Percentiles rank a stretch among this genome's conserved stretches.
phyloP scores from a whole-genome alignment of 2,797 vertebrate species.

The Nyctibius grandis region DNA sequence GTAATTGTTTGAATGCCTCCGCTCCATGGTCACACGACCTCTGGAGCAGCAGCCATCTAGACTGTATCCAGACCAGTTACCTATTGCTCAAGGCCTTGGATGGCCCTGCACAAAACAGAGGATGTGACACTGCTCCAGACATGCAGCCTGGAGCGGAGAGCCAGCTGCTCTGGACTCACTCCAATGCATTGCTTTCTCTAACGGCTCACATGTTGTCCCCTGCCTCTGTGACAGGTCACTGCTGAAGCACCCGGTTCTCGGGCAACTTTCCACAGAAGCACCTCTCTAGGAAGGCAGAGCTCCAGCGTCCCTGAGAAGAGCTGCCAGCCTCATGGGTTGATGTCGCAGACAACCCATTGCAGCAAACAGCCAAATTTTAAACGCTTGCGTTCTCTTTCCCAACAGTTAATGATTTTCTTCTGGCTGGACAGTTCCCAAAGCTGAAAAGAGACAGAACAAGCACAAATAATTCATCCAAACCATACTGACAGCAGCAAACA shows the following conservation, averaged over 20 bases:
- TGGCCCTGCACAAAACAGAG: background rate
- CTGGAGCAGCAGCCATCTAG: background rate
- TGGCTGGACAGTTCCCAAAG: background rate
- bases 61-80: background rate
- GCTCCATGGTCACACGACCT: fast-evolving
- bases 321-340: background rate
- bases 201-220: background rate
- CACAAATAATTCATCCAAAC: background rate
- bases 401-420: background rate
- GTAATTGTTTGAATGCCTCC: background rate
- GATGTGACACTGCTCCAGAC: background rate
- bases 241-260: background rate
- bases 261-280: background rate
- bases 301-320: background rate
- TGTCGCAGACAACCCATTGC: background rate
- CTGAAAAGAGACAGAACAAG: background rate
- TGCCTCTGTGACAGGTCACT: background rate
- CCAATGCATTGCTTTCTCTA: background rate
- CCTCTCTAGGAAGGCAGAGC: background rate
- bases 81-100: background rate
- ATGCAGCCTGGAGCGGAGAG: background rate
- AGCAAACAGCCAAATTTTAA: background rate
- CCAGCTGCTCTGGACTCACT: background rate
- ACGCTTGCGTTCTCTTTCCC: background rate
- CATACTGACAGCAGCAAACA: background rate